Evolutionary conservation across 2,888 invertebrate genomes (phyloP).

Genomic region (Theodoxus fluviatilis): DNA sequence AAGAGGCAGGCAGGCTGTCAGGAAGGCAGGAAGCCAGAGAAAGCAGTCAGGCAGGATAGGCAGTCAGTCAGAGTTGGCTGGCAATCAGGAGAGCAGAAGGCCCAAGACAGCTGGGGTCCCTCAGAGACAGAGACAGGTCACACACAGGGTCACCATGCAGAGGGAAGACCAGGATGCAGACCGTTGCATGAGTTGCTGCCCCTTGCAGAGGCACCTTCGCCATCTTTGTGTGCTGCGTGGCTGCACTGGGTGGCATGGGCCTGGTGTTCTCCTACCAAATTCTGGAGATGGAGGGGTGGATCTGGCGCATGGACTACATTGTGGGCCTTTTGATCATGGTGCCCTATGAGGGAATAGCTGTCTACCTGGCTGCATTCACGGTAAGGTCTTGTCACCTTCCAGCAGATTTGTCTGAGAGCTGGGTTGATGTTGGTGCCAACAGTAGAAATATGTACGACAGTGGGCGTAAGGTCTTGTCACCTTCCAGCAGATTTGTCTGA

Average conservation of each 20-base stretch:
- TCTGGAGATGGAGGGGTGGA: slow-evolving; percentile 84
- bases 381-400: slow-evolving; percentile 75
- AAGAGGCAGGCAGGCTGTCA: no score
- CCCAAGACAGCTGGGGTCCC: no score
- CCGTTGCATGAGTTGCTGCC: no score
- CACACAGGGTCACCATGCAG: no score
- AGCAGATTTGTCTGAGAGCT: no score
- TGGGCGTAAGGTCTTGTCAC: neutral
- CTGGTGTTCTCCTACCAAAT: slow-evolving; percentile 65
- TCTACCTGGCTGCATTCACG: slow-evolving; percentile 87
- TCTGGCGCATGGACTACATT: slow-evolving; percentile 83
- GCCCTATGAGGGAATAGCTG: slow-evolving; percentile 84
- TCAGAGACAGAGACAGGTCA: no score
- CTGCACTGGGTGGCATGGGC: slow-evolving; percentile 37
- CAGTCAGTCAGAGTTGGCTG: no score
- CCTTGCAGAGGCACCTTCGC: slow-evolving; percentile 51
- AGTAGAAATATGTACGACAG: neutral
- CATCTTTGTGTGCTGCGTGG: slow-evolving; percentile 42
- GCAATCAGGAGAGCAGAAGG: no score
- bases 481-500: neutral
- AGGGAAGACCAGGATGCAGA: no score
- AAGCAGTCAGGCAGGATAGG: no score
- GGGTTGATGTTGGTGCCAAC: no score
- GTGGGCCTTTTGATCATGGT: slow-evolving; percentile 80
- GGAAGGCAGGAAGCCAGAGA: no score